Percentiles rank a stretch among this genome's conserved stretches.
These are phyloP conservation scores for Tuta absoluta DNA, from an alignment of 2,888 invertebrate species.

Conservation along the genomic window DNA sequence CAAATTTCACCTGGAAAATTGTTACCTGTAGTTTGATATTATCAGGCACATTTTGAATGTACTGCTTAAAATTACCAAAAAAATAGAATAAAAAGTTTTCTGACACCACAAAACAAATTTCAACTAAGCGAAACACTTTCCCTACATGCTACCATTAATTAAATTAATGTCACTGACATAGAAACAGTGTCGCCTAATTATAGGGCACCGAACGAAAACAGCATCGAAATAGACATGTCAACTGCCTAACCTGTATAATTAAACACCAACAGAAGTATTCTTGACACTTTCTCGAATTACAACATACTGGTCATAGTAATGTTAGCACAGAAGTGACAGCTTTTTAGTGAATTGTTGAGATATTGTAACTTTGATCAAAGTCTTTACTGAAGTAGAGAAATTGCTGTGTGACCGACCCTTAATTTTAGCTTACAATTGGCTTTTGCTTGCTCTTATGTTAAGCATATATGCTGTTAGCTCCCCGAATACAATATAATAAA, in stretches of 20 bases:
- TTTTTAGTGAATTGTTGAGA: not conserved
- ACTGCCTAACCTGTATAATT: constrained; percentile 35
- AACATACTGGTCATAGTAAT: constrained; percentile 1
- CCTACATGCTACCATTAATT: not conserved
- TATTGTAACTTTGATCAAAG: no score
- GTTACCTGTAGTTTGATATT: no score
- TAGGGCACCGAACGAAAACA: constrained; percentile 13
- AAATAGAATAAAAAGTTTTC: no score
- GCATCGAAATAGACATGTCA: constrained; percentile 30
- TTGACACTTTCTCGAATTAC: constrained; percentile 33
- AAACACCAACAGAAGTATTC: constrained; percentile 36
- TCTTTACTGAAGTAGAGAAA: no score
- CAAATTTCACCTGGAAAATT: no score
- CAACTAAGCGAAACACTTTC: not conserved
- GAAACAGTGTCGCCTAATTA: constrained; percentile 18
- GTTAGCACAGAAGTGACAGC: constrained; percentile 8
- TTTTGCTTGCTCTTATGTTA: no score
- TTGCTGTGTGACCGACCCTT: no score
- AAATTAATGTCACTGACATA: constrained; percentile 5
- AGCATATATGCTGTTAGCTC: no score
- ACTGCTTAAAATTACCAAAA: no score
- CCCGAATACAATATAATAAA: no score
- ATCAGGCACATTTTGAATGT: no score
- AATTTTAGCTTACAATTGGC: no score
- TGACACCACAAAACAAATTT: not conserved